phyloP scores from a whole-genome alignment of 1,140 invertebrate genomes.

The Cherax quadricarinatus region DNA sequence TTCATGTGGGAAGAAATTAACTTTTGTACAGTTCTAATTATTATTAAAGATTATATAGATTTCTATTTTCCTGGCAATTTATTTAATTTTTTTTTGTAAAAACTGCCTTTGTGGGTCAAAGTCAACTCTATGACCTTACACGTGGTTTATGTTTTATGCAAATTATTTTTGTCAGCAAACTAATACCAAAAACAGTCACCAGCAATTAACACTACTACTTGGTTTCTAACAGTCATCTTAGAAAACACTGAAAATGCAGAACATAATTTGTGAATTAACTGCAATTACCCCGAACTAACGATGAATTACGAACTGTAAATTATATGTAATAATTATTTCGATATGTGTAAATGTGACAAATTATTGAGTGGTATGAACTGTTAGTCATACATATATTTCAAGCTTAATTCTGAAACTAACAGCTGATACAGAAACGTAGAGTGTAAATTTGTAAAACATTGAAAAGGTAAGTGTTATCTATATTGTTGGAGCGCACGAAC shows the following conservation, averaged over 20 bases:
- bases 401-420: neutral
- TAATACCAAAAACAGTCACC: neutral
- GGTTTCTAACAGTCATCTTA: too few species aligned
- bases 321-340: too few species aligned
- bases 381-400: neutral
- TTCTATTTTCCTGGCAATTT: neutral
- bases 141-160: neutral
- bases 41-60: neutral
- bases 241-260: too few species aligned
- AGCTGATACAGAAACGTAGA: neutral
- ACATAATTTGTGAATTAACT: too few species aligned
- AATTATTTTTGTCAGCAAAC: neutral
- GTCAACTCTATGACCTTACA: neutral
- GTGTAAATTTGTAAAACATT: neutral
- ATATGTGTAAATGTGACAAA: too few species aligned
- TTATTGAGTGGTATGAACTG: too few species aligned
- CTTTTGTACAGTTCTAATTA: neutral
- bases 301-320: too few species aligned
- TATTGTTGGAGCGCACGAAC: too few species aligned
- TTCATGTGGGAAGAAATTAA: neutral
- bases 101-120: neutral
- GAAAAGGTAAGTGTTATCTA: neutral
- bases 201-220: too few species aligned
- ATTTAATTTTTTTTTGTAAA: neutral
- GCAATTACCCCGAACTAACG: too few species aligned